Evolutionary conservation across 2,888 invertebrate species (phyloP), one percentile per base, ranked within the genome.

Genomic region (Lasioglossum villosulum): DNA sequence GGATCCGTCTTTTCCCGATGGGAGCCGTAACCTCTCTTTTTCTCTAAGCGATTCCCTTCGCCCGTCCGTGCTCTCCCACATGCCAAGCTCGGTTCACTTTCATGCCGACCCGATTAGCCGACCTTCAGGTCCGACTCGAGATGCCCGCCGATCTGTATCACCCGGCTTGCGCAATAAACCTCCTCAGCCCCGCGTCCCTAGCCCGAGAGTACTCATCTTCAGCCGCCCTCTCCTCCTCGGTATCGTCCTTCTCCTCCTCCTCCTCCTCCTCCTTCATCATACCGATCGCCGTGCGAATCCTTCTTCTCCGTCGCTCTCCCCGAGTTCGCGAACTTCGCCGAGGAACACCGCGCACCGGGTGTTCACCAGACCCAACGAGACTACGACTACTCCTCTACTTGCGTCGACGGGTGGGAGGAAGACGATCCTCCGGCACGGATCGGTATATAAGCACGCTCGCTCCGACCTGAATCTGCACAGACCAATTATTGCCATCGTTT

Each of bases 71-170:
- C 39, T 83, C 71, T 74, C 78, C 10, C 75, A 70, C 78, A 66
- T 52, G 68, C 48, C 30, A 71, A 74, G 78, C 79, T 72, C 83
- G 86, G 86, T 89, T 90, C 90, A 90, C 93, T 93, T 92, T 93
- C 92, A 91, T 92, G 87, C 86, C 80, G 91, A 92, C 91, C 92
- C 92, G 92, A 91, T 93, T 92, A 92, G 83, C 70, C 91, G 93
- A 93, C 93, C 93, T 93, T 93, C 93, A 90, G 91, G 84, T 84
- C 86, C 78, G 82, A 80, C 79, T 78, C 70, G 89, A 83, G 88
- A 89, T 87, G 86, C 88, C 89, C 90, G 89, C 84, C 90, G 93
- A 93, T 93, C 93, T 92, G 92, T 93, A 93, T 93, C 93, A 93
- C 87, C 87, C 79, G 30, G 37, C 68, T 78, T 90, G 87, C 82